These are phyloP conservation scores for Galemys pyrenaicus DNA, from an alignment of 2,113 vertebrate species.

Conservation along the genomic window DNA sequence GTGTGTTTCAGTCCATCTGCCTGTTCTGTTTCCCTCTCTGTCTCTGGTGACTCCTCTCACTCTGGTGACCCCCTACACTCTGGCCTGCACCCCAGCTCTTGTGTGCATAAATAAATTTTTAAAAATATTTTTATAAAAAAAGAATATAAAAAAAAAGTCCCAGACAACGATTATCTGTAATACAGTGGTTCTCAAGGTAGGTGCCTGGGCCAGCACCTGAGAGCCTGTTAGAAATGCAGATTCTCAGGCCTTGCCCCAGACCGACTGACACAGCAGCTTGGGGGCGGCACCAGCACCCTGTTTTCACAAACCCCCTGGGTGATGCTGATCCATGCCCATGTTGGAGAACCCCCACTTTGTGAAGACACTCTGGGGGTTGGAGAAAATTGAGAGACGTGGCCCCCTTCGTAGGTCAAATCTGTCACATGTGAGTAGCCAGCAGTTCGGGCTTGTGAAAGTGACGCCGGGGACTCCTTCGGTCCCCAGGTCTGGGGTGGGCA, in stretches of 20 bases:
- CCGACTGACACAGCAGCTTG: neutral
- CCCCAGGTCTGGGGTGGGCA: neutral
- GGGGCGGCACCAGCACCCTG: neutral
- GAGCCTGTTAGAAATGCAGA: neutral
- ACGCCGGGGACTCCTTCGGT: neutral
- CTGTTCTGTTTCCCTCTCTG: too few species aligned
- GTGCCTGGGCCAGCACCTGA: neutral
- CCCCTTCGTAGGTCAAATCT: neutral
- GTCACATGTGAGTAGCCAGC: neutral
- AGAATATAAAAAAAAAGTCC: too few species aligned
- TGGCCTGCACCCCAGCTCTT: too few species aligned
- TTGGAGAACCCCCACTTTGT: neutral
- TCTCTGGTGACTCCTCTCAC: too few species aligned
- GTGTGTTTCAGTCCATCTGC: too few species aligned
- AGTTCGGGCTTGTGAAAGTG: neutral
- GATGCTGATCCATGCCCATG: rapidly evolving
- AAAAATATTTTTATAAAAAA: too few species aligned
- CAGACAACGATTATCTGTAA: neutral
- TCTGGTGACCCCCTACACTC: too few species aligned
- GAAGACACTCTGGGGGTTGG: neutral
- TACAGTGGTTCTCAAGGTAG: neutral
- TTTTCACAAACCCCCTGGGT: neutral
- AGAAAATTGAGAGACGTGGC: neutral
- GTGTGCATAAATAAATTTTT: too few species aligned
- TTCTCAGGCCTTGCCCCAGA: neutral